Evolutionary conservation across 2,888 invertebrate species (phyloP).

Genomic region (Seira ritae): DNA sequence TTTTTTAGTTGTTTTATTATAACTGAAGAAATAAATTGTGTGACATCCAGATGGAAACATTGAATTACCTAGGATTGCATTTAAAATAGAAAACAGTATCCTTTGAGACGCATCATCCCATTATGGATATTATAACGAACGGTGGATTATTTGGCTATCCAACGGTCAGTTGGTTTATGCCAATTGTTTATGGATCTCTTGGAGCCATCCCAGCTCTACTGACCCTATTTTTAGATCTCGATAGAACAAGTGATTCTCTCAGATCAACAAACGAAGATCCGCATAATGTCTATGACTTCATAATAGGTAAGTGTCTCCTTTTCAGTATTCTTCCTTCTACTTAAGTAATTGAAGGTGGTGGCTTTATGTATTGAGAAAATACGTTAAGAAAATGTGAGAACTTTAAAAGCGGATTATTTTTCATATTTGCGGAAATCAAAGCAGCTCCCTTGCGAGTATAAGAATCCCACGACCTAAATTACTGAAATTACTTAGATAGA

Average conservation of each 20-base stretch:
- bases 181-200: constrained; percentile 70
- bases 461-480: too few relatives aligned
- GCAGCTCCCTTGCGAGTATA: too few relatives aligned
- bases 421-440: too few relatives aligned
- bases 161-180: constrained; percentile 68
- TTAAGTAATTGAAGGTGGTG: too few relatives aligned
- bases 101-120: not conserved
- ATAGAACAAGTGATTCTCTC: constrained; percentile 65
- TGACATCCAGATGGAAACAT: not conserved
- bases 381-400: too few relatives aligned
- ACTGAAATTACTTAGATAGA: too few relatives aligned
- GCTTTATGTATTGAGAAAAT: too few relatives aligned
- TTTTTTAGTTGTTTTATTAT: not conserved
- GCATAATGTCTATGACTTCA: constrained; percentile 69
- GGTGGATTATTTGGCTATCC: constrained; percentile 49
- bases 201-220: constrained; percentile 70
- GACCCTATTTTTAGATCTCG: constrained; percentile 70
- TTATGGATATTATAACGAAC: constrained; percentile 51
- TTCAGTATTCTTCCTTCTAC: not conserved
- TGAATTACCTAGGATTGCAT: not conserved
- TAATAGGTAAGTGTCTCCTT: constrained; percentile 65
- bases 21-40: not conserved
- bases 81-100: not conserved
- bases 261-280: constrained; percentile 44
- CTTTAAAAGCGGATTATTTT: too few relatives aligned